Conservation (phyloP, 2,797 vertebrate species). For the Arremon brunneinucha region DNA sequence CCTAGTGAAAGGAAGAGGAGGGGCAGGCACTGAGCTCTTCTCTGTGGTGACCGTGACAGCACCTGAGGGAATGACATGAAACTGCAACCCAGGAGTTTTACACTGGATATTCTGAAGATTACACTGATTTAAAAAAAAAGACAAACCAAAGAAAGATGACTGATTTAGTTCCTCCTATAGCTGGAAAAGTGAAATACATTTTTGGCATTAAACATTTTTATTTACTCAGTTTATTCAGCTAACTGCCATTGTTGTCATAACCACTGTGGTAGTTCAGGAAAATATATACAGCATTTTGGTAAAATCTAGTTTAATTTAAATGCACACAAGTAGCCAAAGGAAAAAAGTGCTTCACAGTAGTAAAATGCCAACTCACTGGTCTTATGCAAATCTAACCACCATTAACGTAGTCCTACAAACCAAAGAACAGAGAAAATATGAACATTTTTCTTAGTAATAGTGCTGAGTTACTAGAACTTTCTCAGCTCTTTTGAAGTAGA, state of each 20-base stretch:
- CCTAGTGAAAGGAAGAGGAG: rapidly evolving
- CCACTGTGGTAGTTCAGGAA: neutral
- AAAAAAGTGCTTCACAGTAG: neutral
- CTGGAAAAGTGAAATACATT: neutral
- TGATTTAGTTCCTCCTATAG: neutral
- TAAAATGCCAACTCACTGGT: neutral
- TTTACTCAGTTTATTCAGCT: neutral
- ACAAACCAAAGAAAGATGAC: neutral
- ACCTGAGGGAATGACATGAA: neutral
- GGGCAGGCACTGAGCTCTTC: neutral
- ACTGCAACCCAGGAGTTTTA: neutral
- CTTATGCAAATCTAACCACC: neutral
- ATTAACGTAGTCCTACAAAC: neutral
- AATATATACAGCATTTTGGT: neutral
- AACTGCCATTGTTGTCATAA: neutral
- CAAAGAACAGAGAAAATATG: neutral
- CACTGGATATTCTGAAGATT: neutral
- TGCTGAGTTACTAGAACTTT: neutral
- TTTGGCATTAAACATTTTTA: neutral
- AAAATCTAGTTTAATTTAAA: neutral
- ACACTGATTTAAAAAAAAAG: neutral
- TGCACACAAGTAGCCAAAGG: neutral
- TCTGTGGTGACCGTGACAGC: neutral
- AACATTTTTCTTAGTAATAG: neutral
- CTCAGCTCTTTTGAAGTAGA: neutral